phyloP scores from a whole-genome alignment of 2,113 vertebrate genomes.

The Hemichromis elongatus region DNA sequence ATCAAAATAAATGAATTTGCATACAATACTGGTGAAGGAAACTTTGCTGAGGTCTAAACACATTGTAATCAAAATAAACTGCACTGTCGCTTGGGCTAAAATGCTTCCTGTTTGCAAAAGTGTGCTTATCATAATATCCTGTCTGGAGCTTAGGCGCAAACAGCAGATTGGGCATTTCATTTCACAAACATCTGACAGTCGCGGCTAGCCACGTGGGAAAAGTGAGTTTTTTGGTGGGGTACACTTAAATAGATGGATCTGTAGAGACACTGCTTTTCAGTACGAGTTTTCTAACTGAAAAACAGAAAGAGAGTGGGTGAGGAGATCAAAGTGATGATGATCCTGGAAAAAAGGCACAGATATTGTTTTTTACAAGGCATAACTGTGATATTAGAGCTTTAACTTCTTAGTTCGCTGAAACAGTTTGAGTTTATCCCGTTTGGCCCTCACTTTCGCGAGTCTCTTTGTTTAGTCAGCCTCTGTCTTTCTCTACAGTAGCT shows the following conservation, averaged over 20 bases:
- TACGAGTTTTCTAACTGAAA: background rate
- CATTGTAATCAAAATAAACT: constrained; percentile 51
- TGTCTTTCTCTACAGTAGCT: background rate
- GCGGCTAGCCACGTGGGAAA: background rate
- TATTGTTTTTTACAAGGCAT: background rate
- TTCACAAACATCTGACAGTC: constrained; percentile 17
- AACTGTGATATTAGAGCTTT: background rate
- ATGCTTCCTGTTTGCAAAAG: constrained; percentile 60
- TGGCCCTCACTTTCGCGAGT: background rate
- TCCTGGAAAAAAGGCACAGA: background rate
- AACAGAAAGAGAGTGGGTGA: background rate
- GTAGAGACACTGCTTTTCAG: background rate
- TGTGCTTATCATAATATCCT: constrained; percentile 51
- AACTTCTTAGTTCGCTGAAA: background rate
- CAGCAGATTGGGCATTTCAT: constrained; percentile 22
- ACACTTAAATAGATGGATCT: background rate
- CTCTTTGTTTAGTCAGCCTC: background rate
- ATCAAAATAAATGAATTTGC: constrained; percentile 52
- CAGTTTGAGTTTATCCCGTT: background rate
- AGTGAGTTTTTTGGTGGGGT: background rate
- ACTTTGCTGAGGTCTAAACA: constrained; percentile 44
- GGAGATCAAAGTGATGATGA: background rate
- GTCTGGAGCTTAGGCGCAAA: constrained; percentile 29
- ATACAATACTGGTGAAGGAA: constrained; percentile 39
- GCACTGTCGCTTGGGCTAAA: constrained; percentile 30